phyloP scores from a whole-genome alignment of 1,140 invertebrate species.

The Acyrthosiphon pisum region DNA sequence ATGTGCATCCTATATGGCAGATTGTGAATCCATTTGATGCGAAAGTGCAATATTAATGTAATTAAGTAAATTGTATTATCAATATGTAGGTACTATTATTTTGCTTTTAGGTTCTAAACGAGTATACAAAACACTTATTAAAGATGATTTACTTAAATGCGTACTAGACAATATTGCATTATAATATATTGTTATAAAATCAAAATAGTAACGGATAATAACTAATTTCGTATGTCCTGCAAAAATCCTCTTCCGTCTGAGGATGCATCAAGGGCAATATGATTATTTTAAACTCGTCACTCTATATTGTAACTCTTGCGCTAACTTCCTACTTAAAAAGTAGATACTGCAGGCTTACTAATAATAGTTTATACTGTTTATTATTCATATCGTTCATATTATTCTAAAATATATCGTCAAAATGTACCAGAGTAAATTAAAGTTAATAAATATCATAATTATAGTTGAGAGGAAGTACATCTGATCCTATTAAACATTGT shows the following conservation, averaged over 20 bases:
- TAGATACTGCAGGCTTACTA: not conserved
- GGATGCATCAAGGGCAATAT: constrained; percentile 37
- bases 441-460: not conserved
- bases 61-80: not conserved
- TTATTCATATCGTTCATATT: not conserved
- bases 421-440: not conserved
- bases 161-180: not conserved
- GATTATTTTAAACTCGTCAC: constrained; percentile 28
- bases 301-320: not conserved
- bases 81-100: not conserved
- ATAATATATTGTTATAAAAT: constrained; percentile 28
- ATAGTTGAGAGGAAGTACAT: not conserved
- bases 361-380: not conserved
- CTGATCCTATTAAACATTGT: not conserved
- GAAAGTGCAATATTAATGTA: not conserved
- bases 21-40: not conserved
- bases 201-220: not conserved
- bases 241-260: constrained; percentile 34
- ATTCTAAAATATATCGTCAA: not conserved
- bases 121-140: constrained; percentile 12
- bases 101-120: not conserved
- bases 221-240: constrained; percentile 23
- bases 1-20: not conserved
- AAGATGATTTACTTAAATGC: not conserved
- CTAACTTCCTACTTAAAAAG: not conserved